These are phyloP conservation scores for Microdon myrmicae DNA, from an alignment of 2,888 invertebrate genomes.

Conservation along the genomic window DNA sequence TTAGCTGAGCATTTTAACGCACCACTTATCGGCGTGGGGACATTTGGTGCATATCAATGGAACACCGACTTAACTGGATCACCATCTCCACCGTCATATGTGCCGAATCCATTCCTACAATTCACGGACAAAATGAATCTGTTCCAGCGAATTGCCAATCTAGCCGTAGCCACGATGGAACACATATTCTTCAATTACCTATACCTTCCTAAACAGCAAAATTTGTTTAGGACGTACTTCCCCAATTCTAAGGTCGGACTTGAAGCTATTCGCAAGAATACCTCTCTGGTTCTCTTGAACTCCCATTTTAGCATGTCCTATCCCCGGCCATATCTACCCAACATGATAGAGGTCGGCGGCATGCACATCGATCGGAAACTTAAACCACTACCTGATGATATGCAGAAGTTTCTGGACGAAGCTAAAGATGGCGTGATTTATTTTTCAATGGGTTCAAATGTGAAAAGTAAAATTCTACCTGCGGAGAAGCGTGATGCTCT, in stretches of 20 bases:
- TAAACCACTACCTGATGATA: slow-evolving; percentile 60
- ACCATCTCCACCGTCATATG: slow-evolving; percentile 64
- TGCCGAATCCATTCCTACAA: slow-evolving; percentile 58
- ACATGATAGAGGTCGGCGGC: slow-evolving; percentile 66
- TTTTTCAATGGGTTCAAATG: slow-evolving; percentile 68
- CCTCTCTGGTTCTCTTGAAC: slow-evolving; percentile 62
- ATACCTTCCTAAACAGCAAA: slow-evolving; percentile 61
- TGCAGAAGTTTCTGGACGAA: slow-evolving; percentile 64
- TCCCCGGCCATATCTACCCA: slow-evolving; percentile 64
- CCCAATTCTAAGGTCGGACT: slow-evolving; percentile 57
- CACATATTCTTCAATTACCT: slow-evolving; percentile 54
- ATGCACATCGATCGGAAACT: slow-evolving; percentile 63
- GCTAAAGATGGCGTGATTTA: slow-evolving; percentile 67
- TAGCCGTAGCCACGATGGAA: slow-evolving; percentile 56
- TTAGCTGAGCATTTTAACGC: slow-evolving; percentile 61
- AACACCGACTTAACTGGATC: slow-evolving; percentile 61
- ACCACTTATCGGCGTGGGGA: slow-evolving; percentile 59
- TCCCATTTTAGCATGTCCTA: slow-evolving; percentile 62
- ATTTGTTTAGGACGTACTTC: slow-evolving; percentile 58
- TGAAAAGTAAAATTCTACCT: slow-evolving; percentile 59
- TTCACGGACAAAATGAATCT: slow-evolving; percentile 64
- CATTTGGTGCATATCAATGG: slow-evolving; percentile 61
- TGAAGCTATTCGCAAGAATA: slow-evolving; percentile 56
- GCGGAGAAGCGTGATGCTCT: slow-evolving; percentile 56
- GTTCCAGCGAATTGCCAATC: slow-evolving; percentile 61